Conservation (phyloP, 64 coral and sea anemone genomes). For the Astreopora myriophthalma region DNA sequence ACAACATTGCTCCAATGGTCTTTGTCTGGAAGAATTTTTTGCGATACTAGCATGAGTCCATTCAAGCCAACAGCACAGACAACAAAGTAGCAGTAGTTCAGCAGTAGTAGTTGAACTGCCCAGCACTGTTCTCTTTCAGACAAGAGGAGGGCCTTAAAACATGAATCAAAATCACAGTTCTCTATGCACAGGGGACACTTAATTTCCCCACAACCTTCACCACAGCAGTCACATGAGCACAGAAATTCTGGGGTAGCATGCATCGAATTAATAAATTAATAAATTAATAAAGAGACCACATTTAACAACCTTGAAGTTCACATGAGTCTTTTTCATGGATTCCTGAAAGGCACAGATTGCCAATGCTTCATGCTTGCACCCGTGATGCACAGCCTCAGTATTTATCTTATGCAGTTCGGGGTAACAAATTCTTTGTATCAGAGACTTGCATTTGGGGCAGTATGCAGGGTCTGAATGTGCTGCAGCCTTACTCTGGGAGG, state of each 20-base stretch:
- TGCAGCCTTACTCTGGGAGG: slow-evolving; percentile 29
- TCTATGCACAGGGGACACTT: slow-evolving; percentile 70
- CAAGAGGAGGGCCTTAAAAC: slow-evolving; percentile 54
- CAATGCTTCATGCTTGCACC: too few species aligned
- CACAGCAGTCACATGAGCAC: slow-evolving; percentile 64
- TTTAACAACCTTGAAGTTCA: slow-evolving; percentile 50
- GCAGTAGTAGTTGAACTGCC: slow-evolving; percentile 32
- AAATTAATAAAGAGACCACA: slow-evolving; percentile 61
- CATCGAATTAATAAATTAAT: slow-evolving; percentile 35
- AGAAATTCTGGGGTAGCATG: slow-evolving; percentile 71
- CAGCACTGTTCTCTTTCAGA: slow-evolving; percentile 26
- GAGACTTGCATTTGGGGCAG: slow-evolving; percentile 18
- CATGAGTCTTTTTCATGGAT: slow-evolving; percentile 28
- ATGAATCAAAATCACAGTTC: slow-evolving; percentile 62
- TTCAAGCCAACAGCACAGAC: slow-evolving; percentile 47
- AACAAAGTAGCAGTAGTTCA: slow-evolving; percentile 59
- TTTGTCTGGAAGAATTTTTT: slow-evolving; percentile 37
- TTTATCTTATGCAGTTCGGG: background rate
- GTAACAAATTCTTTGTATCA: slow-evolving; percentile 1
- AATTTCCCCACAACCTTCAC: slow-evolving; percentile 72
- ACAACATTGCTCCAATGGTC: slow-evolving; percentile 40
- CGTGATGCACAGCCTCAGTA: background rate
- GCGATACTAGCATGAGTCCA: background rate
- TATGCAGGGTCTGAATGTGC: background rate
- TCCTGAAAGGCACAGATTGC: too few species aligned